Conservation (phyloP, 2,113 vertebrate genomes). For the Pardalotus punctatus region DNA sequence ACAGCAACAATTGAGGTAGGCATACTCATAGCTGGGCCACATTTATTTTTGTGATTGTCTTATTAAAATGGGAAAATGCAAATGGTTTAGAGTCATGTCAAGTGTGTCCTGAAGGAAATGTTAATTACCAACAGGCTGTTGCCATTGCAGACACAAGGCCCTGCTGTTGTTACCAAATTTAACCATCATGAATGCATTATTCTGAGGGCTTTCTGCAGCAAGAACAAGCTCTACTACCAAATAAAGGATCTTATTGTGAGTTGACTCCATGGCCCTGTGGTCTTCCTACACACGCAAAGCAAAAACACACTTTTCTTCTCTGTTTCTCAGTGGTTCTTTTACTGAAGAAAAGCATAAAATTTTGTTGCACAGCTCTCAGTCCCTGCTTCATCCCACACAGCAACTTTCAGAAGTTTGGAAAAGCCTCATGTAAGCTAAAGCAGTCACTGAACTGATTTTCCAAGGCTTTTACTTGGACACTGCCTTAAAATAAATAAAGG, state of each 20-base stretch:
- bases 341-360: background rate
- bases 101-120: background rate
- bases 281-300: background rate
- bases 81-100: background rate
- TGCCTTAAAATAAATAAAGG: background rate
- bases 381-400: background rate
- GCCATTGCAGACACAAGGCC: background rate
- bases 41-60: background rate
- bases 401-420: background rate
- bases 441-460: background rate
- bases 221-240: background rate
- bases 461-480: background rate
- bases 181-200: background rate
- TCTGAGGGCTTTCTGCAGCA: background rate
- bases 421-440: background rate
- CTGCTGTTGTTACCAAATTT: background rate
- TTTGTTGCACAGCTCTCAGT: background rate
- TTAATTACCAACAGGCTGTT: constrained; percentile 26
- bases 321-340: background rate
- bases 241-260: constrained; percentile 18
- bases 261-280: background rate
- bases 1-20: background rate
- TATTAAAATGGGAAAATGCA: constrained; percentile 15
- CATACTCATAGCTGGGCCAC: background rate
- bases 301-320: background rate